Evolutionary conservation across 2,113 vertebrate species (phyloP).

Genomic region (Himantopus leucocephalus): DNA sequence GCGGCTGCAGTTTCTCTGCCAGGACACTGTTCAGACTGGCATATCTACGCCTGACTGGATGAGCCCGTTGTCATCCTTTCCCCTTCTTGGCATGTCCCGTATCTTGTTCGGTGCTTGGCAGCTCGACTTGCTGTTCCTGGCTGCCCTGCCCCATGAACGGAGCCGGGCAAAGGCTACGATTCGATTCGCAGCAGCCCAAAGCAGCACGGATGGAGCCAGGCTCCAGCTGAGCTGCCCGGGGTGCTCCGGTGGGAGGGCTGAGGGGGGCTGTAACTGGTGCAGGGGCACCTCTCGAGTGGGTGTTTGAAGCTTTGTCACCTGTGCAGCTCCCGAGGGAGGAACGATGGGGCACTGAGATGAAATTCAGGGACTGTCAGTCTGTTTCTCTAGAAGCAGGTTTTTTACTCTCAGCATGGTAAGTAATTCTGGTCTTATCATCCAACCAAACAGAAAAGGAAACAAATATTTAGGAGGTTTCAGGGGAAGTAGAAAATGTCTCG

Average conservation of each 20-base stretch:
- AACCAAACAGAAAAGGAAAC: not conserved
- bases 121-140: not conserved
- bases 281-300: not conserved
- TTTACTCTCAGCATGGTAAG: not conserved
- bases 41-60: not conserved
- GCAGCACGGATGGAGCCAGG: not conserved
- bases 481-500: not conserved
- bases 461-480: not conserved
- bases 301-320: not conserved
- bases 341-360: not conserved
- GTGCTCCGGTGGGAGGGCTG: too few relatives aligned
- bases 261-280: not conserved
- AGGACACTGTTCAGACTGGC: not conserved
- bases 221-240: too few relatives aligned
- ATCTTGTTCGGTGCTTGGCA: not conserved
- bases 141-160: not conserved
- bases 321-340: not conserved
- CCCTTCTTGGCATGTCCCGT: not conserved
- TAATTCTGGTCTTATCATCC: not conserved
- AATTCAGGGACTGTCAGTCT: not conserved
- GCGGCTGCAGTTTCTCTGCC: not conserved
- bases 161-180: not conserved
- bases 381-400: not conserved
- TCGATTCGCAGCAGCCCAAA: not conserved
- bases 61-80: not conserved